A percentile compares a stretch with the other conserved stretches of the same genome.
Conservation (phyloP, 2,113 vertebrate species). For the Pterocles orientalis region DNA sequence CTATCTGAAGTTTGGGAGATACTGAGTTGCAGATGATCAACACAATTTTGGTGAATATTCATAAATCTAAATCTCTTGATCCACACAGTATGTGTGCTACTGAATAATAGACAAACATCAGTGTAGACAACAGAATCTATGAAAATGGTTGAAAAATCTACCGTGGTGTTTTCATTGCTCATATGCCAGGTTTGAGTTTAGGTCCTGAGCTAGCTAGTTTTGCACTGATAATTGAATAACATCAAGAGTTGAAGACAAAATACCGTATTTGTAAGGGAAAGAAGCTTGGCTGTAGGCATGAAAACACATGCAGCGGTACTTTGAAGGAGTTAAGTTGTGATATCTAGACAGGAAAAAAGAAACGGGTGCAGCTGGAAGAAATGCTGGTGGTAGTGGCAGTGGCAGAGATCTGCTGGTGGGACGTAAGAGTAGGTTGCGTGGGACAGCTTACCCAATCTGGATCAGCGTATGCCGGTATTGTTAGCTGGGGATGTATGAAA, state of each 20-base stretch:
- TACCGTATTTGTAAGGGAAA: neutral
- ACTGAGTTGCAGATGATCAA: neutral
- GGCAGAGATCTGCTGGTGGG: neutral
- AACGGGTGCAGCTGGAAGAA: neutral
- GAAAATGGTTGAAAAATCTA: neutral
- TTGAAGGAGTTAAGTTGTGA: neutral
- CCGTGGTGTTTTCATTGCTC: neutral
- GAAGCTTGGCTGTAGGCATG: neutral
- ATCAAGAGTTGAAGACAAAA: neutral
- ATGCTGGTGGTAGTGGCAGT: neutral
- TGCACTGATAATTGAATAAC: neutral
- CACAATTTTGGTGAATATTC: neutral
- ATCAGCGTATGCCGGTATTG: neutral
- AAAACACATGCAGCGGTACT: neutral
- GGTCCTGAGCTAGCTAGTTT: neutral
- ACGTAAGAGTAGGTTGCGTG: fast-evolving
- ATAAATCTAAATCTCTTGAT: neutral
- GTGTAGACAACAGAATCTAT: neutral
- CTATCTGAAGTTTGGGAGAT: neutral
- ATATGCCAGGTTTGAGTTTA: neutral
- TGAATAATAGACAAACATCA: neutral
- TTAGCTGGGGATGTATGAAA: neutral
- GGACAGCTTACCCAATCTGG: neutral
- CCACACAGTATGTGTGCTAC: neutral
- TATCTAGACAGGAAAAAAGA: fast-evolving